Conservation (phyloP, 1,140 invertebrate genomes). For the Aphaenogaster floridana region DNA sequence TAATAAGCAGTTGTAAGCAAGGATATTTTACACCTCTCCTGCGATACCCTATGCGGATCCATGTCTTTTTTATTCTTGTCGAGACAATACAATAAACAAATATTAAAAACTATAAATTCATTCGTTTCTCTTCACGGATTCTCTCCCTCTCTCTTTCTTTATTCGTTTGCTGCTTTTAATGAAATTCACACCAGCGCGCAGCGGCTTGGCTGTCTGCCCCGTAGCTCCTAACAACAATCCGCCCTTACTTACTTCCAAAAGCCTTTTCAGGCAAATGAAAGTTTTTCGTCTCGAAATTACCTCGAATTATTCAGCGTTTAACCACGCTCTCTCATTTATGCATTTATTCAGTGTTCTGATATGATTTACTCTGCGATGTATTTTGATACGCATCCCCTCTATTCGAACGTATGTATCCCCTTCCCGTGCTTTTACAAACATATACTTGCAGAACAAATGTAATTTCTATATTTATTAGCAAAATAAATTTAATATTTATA, state of each 20-base stretch:
- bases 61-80: conserved; percentile 32
- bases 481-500: conserved; percentile 36
- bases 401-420: not conserved
- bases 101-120: conserved; percentile 81
- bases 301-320: conserved; percentile 57
- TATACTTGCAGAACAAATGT: not conserved
- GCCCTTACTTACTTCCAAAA: conserved; percentile 27
- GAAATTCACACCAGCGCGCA: conserved; percentile 72
- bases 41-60: not conserved
- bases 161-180: conserved; percentile 70
- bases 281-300: conserved; percentile 63
- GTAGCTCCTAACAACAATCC: conserved; percentile 47
- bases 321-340: conserved; percentile 54
- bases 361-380: conserved; percentile 49
- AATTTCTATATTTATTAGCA: conserved; percentile 1
- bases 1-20: conserved; percentile 62
- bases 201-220: conserved; percentile 26
- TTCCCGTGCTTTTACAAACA: not conserved
- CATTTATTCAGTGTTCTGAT: conserved; percentile 59
- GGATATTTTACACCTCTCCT: conserved; percentile 36
- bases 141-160: conserved; percentile 12
- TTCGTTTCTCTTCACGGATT: conserved; percentile 61
- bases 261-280: conserved; percentile 52
- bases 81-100: conserved; percentile 74
- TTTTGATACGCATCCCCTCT: conserved; percentile 34